A percentile compares a stretch with the other conserved stretches of the same genome.
These are phyloP conservation scores for Chaenogobius annularis DNA, from an alignment of 2,113 vertebrate species.

Conservation along the genomic window DNA sequence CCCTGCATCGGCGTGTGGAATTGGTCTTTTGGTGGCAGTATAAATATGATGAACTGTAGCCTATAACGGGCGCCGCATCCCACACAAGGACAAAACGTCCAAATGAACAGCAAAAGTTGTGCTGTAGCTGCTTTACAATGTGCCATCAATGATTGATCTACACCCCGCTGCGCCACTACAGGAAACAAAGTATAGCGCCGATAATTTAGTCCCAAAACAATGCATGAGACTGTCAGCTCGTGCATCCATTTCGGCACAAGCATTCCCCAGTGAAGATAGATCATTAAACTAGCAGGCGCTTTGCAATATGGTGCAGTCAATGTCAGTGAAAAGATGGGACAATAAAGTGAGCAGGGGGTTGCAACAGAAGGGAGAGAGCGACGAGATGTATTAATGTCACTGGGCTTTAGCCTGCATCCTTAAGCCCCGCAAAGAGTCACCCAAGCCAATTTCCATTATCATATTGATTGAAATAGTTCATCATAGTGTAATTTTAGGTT, in stretches of 20 bases:
- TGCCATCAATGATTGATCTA: slow-evolving; percentile 93
- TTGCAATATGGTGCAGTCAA: slow-evolving; percentile 81
- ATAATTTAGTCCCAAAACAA: slow-evolving; percentile 86
- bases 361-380: slow-evolving; percentile 59
- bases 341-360: slow-evolving; percentile 64
- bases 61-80: slow-evolving; percentile 80
- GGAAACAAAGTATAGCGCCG: slow-evolving; percentile 80
- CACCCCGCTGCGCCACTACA: slow-evolving; percentile 85
- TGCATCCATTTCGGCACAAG: slow-evolving; percentile 83
- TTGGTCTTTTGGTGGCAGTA: slow-evolving; percentile 98
- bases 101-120: slow-evolving; percentile 83
- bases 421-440: slow-evolving; percentile 81
- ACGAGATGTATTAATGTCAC: slow-evolving; percentile 73
- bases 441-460: slow-evolving; percentile 93
- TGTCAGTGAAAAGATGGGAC: slow-evolving; percentile 79
- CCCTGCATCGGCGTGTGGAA: slow-evolving; percentile 95
- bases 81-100: slow-evolving; percentile 86
- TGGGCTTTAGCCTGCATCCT: slow-evolving; percentile 76
- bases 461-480: slow-evolving; percentile 99
- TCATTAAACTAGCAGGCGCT: slow-evolving; percentile 82
- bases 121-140: slow-evolving; percentile 68
- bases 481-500: slow-evolving; percentile 93
- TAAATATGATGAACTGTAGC: slow-evolving; percentile 96
- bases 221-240: slow-evolving; percentile 80
- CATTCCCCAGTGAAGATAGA: slow-evolving; percentile 84